phyloP scores from a whole-genome alignment of 2,113 vertebrate species.

The Percopsis transmontana region DNA sequence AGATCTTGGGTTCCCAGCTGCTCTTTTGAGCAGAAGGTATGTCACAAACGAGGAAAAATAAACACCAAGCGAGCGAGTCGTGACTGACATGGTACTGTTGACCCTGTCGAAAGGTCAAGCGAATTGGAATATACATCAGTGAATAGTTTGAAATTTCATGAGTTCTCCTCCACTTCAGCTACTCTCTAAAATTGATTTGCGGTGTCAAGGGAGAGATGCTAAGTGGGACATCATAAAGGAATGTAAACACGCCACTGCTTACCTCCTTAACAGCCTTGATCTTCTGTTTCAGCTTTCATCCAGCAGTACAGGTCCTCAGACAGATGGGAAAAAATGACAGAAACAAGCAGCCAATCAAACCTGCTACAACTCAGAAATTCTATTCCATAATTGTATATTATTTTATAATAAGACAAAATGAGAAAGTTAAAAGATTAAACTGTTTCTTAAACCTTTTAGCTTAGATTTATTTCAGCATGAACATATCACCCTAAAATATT shows the following conservation, averaged over 20 bases:
- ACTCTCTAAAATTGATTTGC: slow-evolving; percentile 59
- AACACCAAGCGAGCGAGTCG: slow-evolving; percentile 32
- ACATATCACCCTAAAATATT: too few relatives aligned
- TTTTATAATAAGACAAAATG: neutral
- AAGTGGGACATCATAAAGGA: slow-evolving; percentile 72
- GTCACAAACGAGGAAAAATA: slow-evolving; percentile 44
- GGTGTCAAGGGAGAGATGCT: slow-evolving; percentile 66
- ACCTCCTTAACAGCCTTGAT: slow-evolving; percentile 57
- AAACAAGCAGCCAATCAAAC: slow-evolving; percentile 18
- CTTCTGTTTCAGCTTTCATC: slow-evolving; percentile 47
- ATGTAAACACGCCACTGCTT: slow-evolving; percentile 71
- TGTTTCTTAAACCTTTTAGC: too few relatives aligned
- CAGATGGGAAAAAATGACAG: slow-evolving; percentile 33
- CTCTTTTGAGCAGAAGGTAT: slow-evolving; percentile 46
- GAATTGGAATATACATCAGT: slow-evolving; percentile 57
- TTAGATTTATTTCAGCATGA: too few relatives aligned
- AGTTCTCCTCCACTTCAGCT: slow-evolving; percentile 61
- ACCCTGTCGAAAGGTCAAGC: slow-evolving; percentile 58
- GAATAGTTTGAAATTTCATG: slow-evolving; percentile 57
- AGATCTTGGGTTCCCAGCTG: slow-evolving; percentile 60
- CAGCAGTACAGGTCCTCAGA: slow-evolving; percentile 20
- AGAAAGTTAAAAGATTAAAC: too few relatives aligned
- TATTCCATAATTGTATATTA: neutral
- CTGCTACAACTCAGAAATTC: neutral
- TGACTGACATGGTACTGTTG: slow-evolving; percentile 45